phyloP scores from a whole-genome alignment of 2,888 invertebrate species.

The Eulithis testata region DNA sequence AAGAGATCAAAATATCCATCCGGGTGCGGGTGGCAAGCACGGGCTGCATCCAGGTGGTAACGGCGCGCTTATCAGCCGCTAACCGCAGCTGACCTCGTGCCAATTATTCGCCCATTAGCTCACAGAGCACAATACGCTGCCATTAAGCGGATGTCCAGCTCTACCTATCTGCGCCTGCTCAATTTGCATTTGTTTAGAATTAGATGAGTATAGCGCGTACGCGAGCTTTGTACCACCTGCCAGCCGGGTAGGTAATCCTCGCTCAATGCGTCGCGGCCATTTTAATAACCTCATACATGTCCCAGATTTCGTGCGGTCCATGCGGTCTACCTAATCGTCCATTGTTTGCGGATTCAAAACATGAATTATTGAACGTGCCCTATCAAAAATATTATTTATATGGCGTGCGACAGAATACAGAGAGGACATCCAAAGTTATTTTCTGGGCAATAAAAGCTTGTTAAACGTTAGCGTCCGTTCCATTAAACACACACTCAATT shows the following conservation, averaged over 20 bases:
- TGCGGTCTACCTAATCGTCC: slow-evolving; percentile 59
- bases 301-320: slow-evolving; percentile 46
- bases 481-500: slow-evolving; percentile 41
- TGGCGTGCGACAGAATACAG: slow-evolving; percentile 25
- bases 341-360: slow-evolving; percentile 53
- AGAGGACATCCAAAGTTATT: slow-evolving; percentile 29
- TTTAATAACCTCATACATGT: slow-evolving; percentile 56
- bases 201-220: slow-evolving; percentile 61
- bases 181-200: slow-evolving; percentile 81
- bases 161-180: slow-evolving; percentile 60
- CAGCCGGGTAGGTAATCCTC: slow-evolving; percentile 54
- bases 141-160: slow-evolving; percentile 77
- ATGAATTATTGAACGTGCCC: slow-evolving; percentile 42
- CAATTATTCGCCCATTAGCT: slow-evolving; percentile 79
- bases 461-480: slow-evolving; percentile 39
- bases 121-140: slow-evolving; percentile 70
- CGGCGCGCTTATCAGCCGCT: slow-evolving; percentile 41
- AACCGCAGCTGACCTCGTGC: slow-evolving; percentile 71
- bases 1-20: slow-evolving; percentile 18
- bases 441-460: slow-evolving; percentile 46
- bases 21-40: slow-evolving; percentile 46
- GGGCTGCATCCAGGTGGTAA: slow-evolving; percentile 54
- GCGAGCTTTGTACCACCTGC: slow-evolving; percentile 65
- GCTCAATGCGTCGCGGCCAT: slow-evolving; percentile 48
- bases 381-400: slow-evolving; percentile 35